Percentiles rank a stretch among this genome's conserved stretches.
These are phyloP conservation scores for Eufriesea mexicana DNA, from an alignment of 1,140 invertebrate genomes.

Conservation along the genomic window DNA sequence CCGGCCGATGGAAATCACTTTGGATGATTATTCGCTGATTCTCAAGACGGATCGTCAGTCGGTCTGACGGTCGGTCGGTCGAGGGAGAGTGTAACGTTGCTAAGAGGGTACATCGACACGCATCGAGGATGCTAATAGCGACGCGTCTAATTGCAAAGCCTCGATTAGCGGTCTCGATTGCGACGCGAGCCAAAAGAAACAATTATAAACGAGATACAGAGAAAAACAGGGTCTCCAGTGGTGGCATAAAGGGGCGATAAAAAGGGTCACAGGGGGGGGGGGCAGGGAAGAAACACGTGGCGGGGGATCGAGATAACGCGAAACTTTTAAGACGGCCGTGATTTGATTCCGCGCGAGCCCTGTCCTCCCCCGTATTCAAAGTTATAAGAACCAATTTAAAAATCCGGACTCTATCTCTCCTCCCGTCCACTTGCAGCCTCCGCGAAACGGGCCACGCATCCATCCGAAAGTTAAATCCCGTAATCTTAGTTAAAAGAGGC, in stretches of 20 bases:
- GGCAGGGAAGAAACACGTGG: constrained; percentile 31
- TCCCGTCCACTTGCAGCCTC: not conserved
- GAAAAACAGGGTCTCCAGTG: not conserved
- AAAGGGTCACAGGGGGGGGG: constrained; percentile 11
- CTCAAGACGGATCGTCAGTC: no score
- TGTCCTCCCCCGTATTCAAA: constrained; percentile 71
- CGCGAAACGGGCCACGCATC: constrained; percentile 46
- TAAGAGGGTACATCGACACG: no score
- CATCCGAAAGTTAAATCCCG: constrained; percentile 72
- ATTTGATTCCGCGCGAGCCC: constrained; percentile 71
- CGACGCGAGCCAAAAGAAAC: not conserved
- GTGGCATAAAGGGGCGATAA: constrained; percentile 1
- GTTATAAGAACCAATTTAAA: constrained; percentile 81
- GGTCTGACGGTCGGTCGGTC: no score
- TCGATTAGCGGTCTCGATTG: no score
- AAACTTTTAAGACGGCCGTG: constrained; percentile 73
- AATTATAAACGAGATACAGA: not conserved
- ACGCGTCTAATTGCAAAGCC: not conserved
- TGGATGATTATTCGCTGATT: not conserved
- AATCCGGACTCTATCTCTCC: constrained; percentile 60
- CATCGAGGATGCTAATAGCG: not conserved
- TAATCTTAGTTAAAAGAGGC: constrained; percentile 80
- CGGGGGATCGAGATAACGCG: constrained; percentile 48
- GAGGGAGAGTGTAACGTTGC: no score
- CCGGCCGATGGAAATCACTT: not conserved